Base-by-base conservation (phyloP, 2,113 vertebrate genomes). In the Isichthys henryi region DNA sequence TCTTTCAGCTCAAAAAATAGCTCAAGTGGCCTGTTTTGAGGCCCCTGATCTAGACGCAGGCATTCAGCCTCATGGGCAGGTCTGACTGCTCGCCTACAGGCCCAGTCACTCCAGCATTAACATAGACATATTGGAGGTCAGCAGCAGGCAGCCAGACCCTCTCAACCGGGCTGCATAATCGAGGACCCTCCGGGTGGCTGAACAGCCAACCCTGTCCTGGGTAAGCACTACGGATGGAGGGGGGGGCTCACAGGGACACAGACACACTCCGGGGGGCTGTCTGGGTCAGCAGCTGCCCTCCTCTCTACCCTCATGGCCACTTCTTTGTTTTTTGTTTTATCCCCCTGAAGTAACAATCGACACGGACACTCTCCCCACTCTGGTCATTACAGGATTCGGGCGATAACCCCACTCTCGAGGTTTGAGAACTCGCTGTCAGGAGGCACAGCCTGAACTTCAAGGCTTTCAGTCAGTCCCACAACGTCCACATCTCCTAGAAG, bases 251-350 rank as follows among this genome's bases (percentile, higher is more conserved):
- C 31, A 35, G 50, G 35, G 8, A 35, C 27, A 45, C 80, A 89
- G 77, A 39, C 77, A 58, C 10, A 46, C 74, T 89, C 21, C n/a
- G 17, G 52, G 70, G 88, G 39, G 5, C 39, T 62, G 50, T 89
- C 88, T 89, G 88, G 88, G 88, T 84, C 88, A 27, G 88, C 50
- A 3, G 50, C 11, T 15, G 31, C 39, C 80, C 23, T 52, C 19
- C 23, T 21, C 27, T 10, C 21, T 27, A 39, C 87, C 19, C 77
- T 58, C 7, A 13, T 43, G 39, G 27, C 11, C 53, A 48, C 49
- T 13, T n/a, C 8, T 11, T 43, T 46, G 45, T 50, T 50, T 5
- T 31, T 7, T 8, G 53, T 80, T 39, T 43, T 10, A 3, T 89
- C n/a, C 19, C 77, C 88, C 49, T 39, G 39, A 80, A 83, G 88